Percentiles rank a stretch among this genome's conserved stretches.
These are phyloP conservation scores for Drosophila kikkawai DNA, from an alignment of 1,140 invertebrate species.

Conservation along the genomic window DNA sequence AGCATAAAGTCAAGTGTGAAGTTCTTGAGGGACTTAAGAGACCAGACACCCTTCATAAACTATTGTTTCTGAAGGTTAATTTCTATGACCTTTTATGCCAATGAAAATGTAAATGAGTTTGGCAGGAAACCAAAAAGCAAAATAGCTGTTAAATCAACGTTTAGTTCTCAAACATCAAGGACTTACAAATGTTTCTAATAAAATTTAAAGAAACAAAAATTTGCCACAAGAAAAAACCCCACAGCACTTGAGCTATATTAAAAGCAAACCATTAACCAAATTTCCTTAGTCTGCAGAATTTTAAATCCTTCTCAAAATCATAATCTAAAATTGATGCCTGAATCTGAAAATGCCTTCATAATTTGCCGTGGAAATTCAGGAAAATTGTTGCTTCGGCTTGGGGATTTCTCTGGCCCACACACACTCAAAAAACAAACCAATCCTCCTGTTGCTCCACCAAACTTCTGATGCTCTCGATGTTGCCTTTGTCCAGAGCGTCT, in stretches of 20 bases:
- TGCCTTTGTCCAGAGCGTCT: constrained; percentile 55
- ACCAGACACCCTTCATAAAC: neutral
- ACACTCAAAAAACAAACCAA: neutral
- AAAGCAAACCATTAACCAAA: constrained; percentile 4
- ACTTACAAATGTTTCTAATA: neutral
- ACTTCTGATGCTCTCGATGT: constrained; percentile 19
- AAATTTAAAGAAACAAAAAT: neutral
- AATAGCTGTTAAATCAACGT: neutral
- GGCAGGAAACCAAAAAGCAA: neutral
- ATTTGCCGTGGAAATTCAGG: constrained; percentile 12
- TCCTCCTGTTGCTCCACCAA: constrained; percentile 10
- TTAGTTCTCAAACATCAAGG: neutral
- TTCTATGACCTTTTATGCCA: neutral
- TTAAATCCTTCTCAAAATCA: constrained; percentile 4
- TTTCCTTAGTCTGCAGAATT: neutral
- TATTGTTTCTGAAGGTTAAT: neutral
- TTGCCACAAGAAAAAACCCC: neutral
- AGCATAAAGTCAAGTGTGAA: neutral
- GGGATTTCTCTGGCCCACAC: neutral
- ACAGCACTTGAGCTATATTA: neutral
- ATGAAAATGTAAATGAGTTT: constrained; percentile 10
- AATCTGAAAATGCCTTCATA: constrained; percentile 29
- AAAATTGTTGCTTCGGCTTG: constrained; percentile 17
- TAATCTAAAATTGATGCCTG: neutral
- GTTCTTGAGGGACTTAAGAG: neutral